Evolutionary conservation across 2,888 invertebrate genomes (phyloP).

Genomic region (Ochropleura leucogaster): DNA sequence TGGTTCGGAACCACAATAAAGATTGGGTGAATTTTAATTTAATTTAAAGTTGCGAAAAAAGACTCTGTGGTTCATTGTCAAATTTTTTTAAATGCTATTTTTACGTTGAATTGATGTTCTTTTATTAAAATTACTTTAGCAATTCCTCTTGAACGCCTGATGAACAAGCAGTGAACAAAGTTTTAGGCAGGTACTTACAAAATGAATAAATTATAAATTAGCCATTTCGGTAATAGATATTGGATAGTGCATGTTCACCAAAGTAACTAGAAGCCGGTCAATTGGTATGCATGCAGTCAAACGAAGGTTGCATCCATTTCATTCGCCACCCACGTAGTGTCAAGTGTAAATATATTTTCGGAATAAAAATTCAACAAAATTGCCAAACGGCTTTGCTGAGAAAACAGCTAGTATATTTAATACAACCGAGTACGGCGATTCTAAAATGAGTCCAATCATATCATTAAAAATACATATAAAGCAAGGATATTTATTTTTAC

Average conservation of each 20-base stretch:
- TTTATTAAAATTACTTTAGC: background rate
- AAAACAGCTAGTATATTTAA: conserved; percentile 61
- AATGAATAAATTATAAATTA: background rate
- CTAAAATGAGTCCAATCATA: conserved; percentile 79
- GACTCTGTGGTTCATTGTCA: background rate
- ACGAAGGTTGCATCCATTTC: conserved; percentile 29
- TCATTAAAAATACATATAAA: conserved; percentile 81
- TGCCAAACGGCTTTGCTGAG: conserved; percentile 39
- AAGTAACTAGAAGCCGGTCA: background rate
- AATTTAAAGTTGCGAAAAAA: background rate
- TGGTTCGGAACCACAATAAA: conserved; percentile 12
- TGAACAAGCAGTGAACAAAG: background rate
- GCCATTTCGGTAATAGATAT: background rate
- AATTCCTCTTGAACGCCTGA: background rate
- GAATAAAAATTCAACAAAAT: conserved; percentile 44
- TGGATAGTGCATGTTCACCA: background rate
- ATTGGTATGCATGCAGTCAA: conserved; percentile 32
- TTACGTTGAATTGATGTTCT: background rate
- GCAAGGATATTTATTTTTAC: conserved; percentile 78
- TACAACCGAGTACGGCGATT: conserved; percentile 69
- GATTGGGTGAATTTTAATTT: conserved; percentile 3
- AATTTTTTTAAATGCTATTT: background rate
- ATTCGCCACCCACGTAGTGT: conserved; percentile 59
- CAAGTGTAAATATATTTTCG: conserved; percentile 45
- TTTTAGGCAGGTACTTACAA: background rate